These are phyloP conservation scores for Nycticryphes semicollaris DNA, from an alignment of 2,113 vertebrate species.

Conservation along the genomic window DNA sequence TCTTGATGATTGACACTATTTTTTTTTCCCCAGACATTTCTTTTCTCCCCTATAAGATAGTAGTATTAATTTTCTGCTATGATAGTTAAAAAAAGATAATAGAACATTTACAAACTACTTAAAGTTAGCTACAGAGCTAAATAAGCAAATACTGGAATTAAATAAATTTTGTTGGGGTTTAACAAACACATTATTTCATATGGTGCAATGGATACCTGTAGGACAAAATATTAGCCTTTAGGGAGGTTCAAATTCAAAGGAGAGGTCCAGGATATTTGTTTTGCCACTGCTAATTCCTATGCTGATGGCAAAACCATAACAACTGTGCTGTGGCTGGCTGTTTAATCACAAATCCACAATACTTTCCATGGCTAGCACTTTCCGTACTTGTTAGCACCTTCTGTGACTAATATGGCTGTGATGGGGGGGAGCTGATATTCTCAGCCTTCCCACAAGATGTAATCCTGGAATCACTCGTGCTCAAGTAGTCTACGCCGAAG, in stretches of 20 bases:
- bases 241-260: background rate
- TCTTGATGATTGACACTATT: background rate
- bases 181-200: background rate
- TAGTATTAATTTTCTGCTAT: background rate
- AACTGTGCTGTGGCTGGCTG: fast-evolving
- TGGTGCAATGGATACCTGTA: background rate
- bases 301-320: background rate
- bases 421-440: background rate
- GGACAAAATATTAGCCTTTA: background rate
- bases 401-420: background rate
- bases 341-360: background rate
- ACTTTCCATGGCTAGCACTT: no score
- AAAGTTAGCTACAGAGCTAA: background rate
- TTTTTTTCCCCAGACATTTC: background rate
- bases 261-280: background rate
- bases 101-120: background rate
- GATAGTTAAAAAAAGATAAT: background rate
- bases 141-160: background rate
- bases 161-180: background rate
- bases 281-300: background rate
- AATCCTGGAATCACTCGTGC: background rate
- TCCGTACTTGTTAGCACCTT: background rate
- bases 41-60: background rate
- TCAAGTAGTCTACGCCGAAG: background rate
- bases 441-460: background rate